These are phyloP conservation scores for Holothuria glaberrima DNA, from an alignment of 35 echinoderm and acorn worm genomes.

Conservation along the genomic window DNA sequence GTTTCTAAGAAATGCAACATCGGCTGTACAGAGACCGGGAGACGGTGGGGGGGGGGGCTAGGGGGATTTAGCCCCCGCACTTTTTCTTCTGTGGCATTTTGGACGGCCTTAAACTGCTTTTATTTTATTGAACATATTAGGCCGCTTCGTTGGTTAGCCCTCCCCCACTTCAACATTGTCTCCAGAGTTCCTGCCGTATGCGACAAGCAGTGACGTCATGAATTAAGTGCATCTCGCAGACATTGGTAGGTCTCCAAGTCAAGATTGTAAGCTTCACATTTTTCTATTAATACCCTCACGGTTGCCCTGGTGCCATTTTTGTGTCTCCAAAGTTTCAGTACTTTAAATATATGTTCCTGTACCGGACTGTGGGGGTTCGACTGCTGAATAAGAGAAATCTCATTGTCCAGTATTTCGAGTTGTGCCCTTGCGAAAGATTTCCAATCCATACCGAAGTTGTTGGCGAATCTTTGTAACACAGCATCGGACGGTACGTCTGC, in stretches of 20 bases:
- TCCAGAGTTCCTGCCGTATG: no score
- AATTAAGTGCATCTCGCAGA: neutral
- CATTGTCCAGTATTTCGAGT: slow-evolving; percentile 11
- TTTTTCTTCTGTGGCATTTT: no score
- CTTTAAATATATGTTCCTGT: slow-evolving; percentile 33
- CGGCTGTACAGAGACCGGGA: no score
- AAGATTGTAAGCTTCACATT: slow-evolving; percentile 25
- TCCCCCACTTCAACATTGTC: no score
- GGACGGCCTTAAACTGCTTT: no score
- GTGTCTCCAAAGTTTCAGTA: slow-evolving; percentile 36
- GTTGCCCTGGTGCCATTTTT: slow-evolving; percentile 1
- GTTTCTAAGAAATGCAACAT: no score
- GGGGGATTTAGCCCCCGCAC: no score
- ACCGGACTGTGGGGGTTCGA: slow-evolving; percentile 8
- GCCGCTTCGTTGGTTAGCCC: no score
- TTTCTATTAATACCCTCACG: neutral
- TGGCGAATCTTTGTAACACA: slow-evolving; percentile 12
- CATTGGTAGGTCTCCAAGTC: neutral
- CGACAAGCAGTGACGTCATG: no score
- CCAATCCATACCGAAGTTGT: slow-evolving; percentile 18
- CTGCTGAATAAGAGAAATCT: slow-evolving; percentile 34
- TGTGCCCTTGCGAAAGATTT: slow-evolving; percentile 24
- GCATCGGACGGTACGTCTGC: slow-evolving; percentile 2
- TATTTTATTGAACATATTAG: no score
- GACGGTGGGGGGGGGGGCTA: no score